Conservation (phyloP, 2,888 invertebrate species). For the Ectemnius continuus region DNA sequence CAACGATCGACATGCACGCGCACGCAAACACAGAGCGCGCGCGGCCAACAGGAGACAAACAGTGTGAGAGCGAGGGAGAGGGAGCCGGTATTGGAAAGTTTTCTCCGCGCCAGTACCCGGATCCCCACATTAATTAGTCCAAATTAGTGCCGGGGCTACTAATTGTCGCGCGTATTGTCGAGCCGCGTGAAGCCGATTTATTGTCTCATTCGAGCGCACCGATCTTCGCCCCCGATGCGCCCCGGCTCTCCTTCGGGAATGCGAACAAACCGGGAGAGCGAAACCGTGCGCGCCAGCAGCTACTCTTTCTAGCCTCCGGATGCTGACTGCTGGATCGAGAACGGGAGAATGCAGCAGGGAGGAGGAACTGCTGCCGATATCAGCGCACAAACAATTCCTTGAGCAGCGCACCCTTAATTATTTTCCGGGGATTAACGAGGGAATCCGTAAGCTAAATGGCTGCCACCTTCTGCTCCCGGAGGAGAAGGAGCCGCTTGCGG, state of each 20-base stretch:
- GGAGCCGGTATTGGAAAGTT: constrained; percentile 36
- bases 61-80: neutral
- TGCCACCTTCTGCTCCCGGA: constrained; percentile 30
- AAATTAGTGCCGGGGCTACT: constrained; percentile 58
- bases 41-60: too few relatives aligned
- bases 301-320: too few relatives aligned
- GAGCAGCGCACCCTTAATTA: constrained; percentile 33
- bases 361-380: neutral
- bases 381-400: constrained; percentile 28
- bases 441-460: constrained; percentile 44
- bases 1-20: too few relatives aligned
- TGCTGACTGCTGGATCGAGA: neutral
- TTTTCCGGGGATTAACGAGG: constrained; percentile 31
- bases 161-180: constrained; percentile 61
- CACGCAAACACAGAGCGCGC: too few relatives aligned
- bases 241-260: constrained; percentile 22
- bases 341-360: too few relatives aligned
- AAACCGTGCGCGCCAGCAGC: neutral
- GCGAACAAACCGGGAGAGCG: constrained; percentile 24
- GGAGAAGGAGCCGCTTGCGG: constrained; percentile 13
- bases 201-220: constrained; percentile 48
- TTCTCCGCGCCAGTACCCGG: constrained; percentile 36
- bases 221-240: constrained; percentile 30
- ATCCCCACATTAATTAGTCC: constrained; percentile 58
- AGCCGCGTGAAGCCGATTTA: constrained; percentile 63